Evolutionary conservation across 2,888 invertebrate genomes (phyloP).

Genomic region (Dicyrtomina minuta): DNA sequence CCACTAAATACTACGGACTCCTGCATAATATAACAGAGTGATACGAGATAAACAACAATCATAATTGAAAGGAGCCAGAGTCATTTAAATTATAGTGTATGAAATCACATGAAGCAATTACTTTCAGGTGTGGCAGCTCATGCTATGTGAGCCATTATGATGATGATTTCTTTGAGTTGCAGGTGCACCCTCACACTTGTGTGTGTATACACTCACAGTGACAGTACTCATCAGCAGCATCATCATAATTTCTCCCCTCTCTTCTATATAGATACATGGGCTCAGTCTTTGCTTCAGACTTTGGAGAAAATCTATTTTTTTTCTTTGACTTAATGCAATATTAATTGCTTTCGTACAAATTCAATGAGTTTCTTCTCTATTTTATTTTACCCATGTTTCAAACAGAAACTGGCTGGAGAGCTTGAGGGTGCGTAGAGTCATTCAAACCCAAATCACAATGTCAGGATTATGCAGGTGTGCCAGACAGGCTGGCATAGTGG

Average conservation of each 20-base stretch:
- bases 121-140: conserved; percentile 26
- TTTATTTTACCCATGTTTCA: conserved; percentile 14
- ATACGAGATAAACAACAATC: conserved; percentile 14
- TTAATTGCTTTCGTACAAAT: conserved; percentile 29
- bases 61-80: conserved; percentile 11
- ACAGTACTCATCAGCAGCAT: too few relatives aligned
- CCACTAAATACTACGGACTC: too few relatives aligned
- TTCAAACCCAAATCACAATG: too few relatives aligned
- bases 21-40: too few relatives aligned
- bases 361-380: conserved; percentile 27
- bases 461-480: neutral
- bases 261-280: too few relatives aligned
- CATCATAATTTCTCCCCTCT: too few relatives aligned
- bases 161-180: conserved; percentile 8
- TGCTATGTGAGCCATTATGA: neutral
- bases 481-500: conserved; percentile 18
- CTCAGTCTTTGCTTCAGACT: conserved; percentile 8
- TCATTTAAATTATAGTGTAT: conserved; percentile 25
- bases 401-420: neutral
- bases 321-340: conserved; percentile 28
- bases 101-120: conserved; percentile 28
- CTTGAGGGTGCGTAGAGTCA: too few relatives aligned
- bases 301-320: conserved; percentile 22
- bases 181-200: too few relatives aligned
- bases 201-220: too few relatives aligned